These are phyloP conservation scores for Tetragonula carbonaria DNA, from an alignment of 2,888 invertebrate genomes.

Conservation along the genomic window DNA sequence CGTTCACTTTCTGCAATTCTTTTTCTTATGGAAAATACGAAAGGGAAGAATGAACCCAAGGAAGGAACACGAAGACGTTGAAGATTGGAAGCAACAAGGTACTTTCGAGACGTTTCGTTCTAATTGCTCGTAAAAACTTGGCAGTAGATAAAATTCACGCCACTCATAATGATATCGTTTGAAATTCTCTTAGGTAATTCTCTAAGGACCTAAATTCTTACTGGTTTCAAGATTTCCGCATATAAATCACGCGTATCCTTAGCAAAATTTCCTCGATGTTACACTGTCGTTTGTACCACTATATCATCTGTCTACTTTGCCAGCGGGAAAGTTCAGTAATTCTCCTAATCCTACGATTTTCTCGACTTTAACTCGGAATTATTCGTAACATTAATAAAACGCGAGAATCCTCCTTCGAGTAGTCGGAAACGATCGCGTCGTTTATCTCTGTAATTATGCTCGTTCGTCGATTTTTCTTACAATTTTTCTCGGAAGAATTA, in stretches of 20 bases:
- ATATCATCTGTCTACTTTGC: neutral
- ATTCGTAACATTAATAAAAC: neutral
- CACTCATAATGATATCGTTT: neutral
- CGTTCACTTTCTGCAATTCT: too few species aligned
- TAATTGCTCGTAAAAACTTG: constrained; percentile 2
- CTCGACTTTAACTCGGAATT: neutral
- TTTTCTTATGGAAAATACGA: neutral
- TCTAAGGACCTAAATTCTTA: neutral
- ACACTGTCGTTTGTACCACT: too few species aligned
- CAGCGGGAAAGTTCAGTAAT: neutral
- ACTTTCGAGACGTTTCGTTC: neutral
- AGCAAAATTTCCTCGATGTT: neutral
- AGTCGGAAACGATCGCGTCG: neutral
- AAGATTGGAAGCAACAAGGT: neutral
- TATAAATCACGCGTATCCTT: neutral
- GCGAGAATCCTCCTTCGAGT: neutral
- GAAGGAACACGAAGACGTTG: neutral
- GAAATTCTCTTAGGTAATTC: neutral
- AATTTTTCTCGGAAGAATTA: neutral
- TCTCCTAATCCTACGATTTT: neutral
- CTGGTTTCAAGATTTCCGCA: neutral
- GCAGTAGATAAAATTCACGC: neutral
- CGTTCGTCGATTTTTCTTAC: constrained; percentile 1
- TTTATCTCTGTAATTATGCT: neutral
- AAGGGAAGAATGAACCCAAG: too few species aligned